Conservation (phyloP, 2,888 invertebrate genomes). For the Eristalis tenax region DNA sequence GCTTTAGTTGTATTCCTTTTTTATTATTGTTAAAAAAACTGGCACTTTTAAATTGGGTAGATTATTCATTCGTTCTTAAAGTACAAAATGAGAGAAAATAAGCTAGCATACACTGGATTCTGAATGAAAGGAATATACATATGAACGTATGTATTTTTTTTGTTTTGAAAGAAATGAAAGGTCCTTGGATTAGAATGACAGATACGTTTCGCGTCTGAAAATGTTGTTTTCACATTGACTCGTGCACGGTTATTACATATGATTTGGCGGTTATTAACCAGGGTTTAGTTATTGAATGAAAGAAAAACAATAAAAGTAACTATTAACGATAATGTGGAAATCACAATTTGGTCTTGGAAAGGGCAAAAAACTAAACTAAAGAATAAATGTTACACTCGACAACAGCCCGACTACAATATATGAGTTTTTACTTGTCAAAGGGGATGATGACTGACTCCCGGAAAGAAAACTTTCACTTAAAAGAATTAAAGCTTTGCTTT, state of each 20-base stretch:
- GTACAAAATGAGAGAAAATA: background rate
- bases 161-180: background rate
- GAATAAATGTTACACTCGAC: slow-evolving; percentile 30
- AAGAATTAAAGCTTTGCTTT: background rate
- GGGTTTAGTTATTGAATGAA: background rate
- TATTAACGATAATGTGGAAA: background rate
- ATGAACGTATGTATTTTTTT: background rate
- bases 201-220: background rate
- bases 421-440: slow-evolving; percentile 37
- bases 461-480: background rate
- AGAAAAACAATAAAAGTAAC: background rate
- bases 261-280: background rate
- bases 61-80: background rate
- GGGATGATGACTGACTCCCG: slow-evolving; percentile 31
- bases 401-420: slow-evolving; percentile 34
- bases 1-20: background rate
- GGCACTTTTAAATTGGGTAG: background rate
- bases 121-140: background rate
- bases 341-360: slow-evolving; percentile 18
- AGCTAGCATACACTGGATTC: background rate
- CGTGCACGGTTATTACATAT: background rate
- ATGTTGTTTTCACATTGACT: background rate
- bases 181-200: background rate
- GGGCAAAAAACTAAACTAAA: slow-evolving; percentile 54
- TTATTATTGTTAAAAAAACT: background rate